A percentile compares a stretch with the other conserved stretches of the same genome.
Evolutionary conservation across 2,888 invertebrate genomes (phyloP).

Genomic region (Sinohyriopsis cumingii): DNA sequence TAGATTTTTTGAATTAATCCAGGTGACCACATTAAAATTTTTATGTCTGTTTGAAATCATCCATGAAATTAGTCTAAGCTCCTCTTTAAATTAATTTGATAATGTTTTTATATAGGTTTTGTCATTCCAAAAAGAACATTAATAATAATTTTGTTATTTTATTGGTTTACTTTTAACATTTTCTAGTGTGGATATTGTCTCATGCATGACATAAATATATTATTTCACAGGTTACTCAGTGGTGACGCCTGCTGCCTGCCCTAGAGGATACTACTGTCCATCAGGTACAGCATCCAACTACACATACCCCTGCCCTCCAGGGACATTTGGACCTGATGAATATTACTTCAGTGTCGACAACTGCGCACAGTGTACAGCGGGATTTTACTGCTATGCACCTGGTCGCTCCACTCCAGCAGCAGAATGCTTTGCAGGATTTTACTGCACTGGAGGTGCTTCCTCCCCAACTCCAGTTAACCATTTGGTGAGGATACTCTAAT

Average conservation of each 20-base stretch:
- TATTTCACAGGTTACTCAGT: slow-evolving; percentile 53
- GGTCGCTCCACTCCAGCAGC: slow-evolving; percentile 60
- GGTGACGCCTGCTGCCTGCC: slow-evolving; percentile 62
- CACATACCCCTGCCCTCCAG: slow-evolving; percentile 63
- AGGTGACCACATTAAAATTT: too few species aligned
- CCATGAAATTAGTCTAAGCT: too few species aligned
- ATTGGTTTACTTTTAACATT: neutral
- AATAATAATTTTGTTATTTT: slow-evolving; percentile 1
- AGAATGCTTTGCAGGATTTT: slow-evolving; percentile 65
- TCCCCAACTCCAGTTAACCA: slow-evolving; percentile 53
- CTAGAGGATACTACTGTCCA: slow-evolving; percentile 66
- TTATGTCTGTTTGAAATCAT: too few species aligned
- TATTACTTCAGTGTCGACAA: slow-evolving; percentile 47
- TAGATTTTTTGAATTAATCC: too few species aligned
- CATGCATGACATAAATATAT: too few species aligned
- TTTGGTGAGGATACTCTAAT: slow-evolving; percentile 39
- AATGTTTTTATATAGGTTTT: neutral
- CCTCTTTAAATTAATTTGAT: too few species aligned
- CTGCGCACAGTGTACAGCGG: slow-evolving; percentile 62
- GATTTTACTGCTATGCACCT: slow-evolving; percentile 61
- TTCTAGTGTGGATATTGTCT: neutral
- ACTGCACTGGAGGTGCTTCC: slow-evolving; percentile 59
- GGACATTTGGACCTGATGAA: slow-evolving; percentile 59
- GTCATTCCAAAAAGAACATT: neutral
- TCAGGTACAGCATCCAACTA: slow-evolving; percentile 57